phyloP scores from a whole-genome alignment of 2,888 invertebrate genomes.

The Himalopsyche anomala region DNA sequence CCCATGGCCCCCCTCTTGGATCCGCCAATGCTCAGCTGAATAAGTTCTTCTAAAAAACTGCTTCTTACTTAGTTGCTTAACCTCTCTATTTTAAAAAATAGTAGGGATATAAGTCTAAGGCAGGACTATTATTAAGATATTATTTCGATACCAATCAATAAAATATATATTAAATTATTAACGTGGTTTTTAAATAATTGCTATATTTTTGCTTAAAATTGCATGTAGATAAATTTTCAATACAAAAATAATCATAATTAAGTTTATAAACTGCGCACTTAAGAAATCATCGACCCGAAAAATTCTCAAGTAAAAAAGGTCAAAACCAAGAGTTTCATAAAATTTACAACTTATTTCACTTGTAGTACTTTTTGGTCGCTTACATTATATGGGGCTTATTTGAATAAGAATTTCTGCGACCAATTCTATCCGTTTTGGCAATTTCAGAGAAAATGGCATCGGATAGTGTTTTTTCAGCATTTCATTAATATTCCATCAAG shows the following conservation, averaged over 20 bases:
- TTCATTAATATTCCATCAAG: constrained; percentile 28
- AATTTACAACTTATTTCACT: neutral
- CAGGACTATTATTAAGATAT: too few species aligned
- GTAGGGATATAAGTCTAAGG: too few species aligned
- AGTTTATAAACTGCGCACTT: neutral
- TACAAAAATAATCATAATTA: neutral
- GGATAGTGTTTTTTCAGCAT: neutral
- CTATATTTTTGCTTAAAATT: too few species aligned
- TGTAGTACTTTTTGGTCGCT: neutral
- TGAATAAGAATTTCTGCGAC: neutral
- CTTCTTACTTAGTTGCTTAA: too few species aligned
- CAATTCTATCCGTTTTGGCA: neutral
- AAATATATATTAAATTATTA: too few species aligned
- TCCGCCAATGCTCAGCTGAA: too few species aligned
- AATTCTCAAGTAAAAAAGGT: neutral
- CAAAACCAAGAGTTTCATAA: neutral
- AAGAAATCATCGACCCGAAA: neutral
- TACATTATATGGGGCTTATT: neutral
- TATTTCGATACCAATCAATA: too few species aligned
- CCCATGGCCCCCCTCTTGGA: too few species aligned
- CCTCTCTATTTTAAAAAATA: too few species aligned
- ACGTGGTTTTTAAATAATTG: too few species aligned
- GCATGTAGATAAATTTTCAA: neutral
- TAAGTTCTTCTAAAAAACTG: too few species aligned
- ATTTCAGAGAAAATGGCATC: neutral